Evolutionary conservation across 2,797 vertebrate species (phyloP).

Genomic region (Acrossocheilus fasciatus): DNA sequence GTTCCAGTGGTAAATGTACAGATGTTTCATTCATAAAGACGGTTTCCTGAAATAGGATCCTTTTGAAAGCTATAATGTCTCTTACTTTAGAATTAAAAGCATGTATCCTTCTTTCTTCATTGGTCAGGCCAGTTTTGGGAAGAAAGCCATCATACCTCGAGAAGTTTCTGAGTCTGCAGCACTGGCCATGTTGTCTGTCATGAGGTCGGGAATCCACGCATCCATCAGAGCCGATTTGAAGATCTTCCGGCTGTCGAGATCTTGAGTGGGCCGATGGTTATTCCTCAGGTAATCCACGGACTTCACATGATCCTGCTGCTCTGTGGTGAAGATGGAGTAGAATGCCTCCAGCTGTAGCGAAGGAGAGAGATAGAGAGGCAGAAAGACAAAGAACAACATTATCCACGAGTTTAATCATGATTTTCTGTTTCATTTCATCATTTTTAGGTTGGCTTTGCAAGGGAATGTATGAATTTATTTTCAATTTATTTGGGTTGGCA

Average conservation of each 20-base stretch:
- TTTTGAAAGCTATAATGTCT: not conserved
- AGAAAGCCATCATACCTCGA: constrained; percentile 81
- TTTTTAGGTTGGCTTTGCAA: not conserved
- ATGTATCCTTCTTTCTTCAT: not conserved
- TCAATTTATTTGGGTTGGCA: not conserved
- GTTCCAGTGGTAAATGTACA: constrained; percentile 5
- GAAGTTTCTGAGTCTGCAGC: constrained; percentile 91
- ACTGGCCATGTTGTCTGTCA: constrained; percentile 84
- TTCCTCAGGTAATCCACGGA: constrained; percentile 97
- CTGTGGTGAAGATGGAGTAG: constrained; percentile 98
- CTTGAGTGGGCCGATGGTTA: constrained; percentile 93
- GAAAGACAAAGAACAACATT: constrained; percentile 58
- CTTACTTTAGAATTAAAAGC: not conserved
- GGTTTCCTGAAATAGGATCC: not conserved
- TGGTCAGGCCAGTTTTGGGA: not conserved
- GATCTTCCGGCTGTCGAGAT: constrained; percentile 84
- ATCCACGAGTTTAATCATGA: not conserved
- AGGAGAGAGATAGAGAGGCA: constrained; percentile 43
- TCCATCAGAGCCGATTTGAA: constrained; percentile 94
- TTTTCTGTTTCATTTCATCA: not conserved
- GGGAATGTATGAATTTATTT: not conserved
- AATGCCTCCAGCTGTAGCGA: constrained; percentile 92
- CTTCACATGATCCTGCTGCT: constrained; percentile 98
- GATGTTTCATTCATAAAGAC: constrained; percentile 17
- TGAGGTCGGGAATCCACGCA: constrained; percentile 88